A percentile compares a stretch with the other conserved stretches of the same genome.
Conservation (phyloP, 1,140 invertebrate genomes). For the Rhizoglyphus robini region DNA sequence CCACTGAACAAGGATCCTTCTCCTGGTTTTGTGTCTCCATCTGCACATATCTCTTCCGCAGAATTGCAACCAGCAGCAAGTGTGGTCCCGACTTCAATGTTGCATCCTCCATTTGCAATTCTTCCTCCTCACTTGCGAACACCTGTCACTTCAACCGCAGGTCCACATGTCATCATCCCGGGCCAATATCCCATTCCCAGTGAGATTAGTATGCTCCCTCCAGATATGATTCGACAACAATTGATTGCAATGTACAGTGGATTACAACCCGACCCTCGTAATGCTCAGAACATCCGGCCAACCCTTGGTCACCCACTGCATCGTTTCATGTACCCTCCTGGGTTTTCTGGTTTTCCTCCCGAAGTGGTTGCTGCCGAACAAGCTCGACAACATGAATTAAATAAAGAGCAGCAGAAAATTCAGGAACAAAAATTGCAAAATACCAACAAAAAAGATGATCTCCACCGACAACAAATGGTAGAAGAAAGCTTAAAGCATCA, state of each 20-base stretch:
- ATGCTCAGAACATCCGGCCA: not conserved
- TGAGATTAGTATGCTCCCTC: too few relatives aligned
- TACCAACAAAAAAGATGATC: not conserved
- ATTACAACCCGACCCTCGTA: not conserved
- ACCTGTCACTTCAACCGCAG: not conserved
- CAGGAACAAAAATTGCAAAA: not conserved
- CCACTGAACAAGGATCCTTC: not conserved
- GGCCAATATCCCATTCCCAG: not conserved
- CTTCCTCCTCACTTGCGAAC: not conserved
- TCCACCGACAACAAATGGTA: not conserved
- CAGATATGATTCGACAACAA: not conserved
- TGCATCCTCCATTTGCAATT: not conserved
- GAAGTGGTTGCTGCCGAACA: not conserved
- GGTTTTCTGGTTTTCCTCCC: not conserved
- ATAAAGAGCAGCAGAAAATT: not conserved
- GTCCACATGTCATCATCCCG: not conserved
- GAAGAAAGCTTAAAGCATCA: not conserved
- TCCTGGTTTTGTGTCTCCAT: not conserved
- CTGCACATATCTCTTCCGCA: slow-evolving; percentile 2
- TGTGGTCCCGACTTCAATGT: not conserved
- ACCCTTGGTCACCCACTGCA: not conserved
- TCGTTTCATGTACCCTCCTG: not conserved
- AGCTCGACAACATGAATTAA: not conserved
- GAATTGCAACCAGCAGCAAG: slow-evolving; percentile 19
- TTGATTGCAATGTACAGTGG: slow-evolving; percentile 19